These are phyloP conservation scores for Cariama cristata DNA, from an alignment of 2,113 vertebrate genomes.

Conservation along the genomic window DNA sequence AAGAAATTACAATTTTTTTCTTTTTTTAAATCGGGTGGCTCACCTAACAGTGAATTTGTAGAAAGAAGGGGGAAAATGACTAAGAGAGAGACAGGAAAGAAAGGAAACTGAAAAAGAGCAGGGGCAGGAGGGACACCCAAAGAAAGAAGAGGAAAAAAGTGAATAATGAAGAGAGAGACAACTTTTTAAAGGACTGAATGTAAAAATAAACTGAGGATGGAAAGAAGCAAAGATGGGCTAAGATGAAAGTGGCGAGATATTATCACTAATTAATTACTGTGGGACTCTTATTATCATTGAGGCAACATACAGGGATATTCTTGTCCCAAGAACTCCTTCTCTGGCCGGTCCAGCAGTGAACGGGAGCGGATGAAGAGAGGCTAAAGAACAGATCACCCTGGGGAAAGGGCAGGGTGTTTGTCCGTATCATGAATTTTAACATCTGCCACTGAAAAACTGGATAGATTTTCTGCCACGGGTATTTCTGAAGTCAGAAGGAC, in stretches of 20 bases:
- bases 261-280: not conserved
- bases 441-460: not conserved
- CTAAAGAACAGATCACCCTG: not conserved
- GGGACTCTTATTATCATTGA: not conserved
- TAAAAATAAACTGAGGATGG: not conserved
- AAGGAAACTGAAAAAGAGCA: not conserved
- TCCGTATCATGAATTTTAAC: not conserved
- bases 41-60: not conserved
- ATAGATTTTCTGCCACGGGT: not conserved
- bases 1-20: not conserved
- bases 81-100: not conserved
- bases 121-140: accelerated
- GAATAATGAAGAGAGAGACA: not conserved
- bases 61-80: not conserved
- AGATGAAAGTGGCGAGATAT: not conserved
- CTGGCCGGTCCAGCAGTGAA: not conserved
- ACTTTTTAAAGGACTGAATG: not conserved
- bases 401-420: not conserved
- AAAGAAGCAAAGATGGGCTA: not conserved
- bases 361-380: not conserved
- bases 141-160: not conserved
- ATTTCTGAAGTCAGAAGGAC: not conserved
- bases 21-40: not conserved
- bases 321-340: not conserved
- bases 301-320: not conserved